Evolutionary conservation across 92 coral and sea anemone species (phyloP).

Genomic region (Heliopora coerulea): DNA sequence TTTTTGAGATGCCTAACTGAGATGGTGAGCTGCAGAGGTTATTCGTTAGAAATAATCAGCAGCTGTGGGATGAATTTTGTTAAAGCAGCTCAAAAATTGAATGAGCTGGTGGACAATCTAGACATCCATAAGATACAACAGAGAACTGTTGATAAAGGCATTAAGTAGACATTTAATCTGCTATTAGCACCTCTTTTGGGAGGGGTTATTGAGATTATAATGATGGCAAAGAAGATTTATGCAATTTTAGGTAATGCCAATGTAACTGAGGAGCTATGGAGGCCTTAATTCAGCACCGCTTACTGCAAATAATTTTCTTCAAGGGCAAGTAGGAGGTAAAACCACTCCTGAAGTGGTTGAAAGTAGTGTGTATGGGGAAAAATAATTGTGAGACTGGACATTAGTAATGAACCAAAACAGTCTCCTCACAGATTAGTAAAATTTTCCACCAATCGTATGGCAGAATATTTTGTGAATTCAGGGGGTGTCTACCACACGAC

Average conservation of each 20-base stretch:
- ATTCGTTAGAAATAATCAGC: neutral
- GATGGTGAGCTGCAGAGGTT: slow-evolving; percentile 8
- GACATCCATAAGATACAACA: neutral
- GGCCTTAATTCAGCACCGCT: slow-evolving; percentile 48
- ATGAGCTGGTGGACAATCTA: neutral
- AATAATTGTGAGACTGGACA: too few relatives aligned
- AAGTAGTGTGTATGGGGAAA: neutral
- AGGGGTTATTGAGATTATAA: slow-evolving; percentile 55
- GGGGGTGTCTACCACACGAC: too few relatives aligned
- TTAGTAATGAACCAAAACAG: too few relatives aligned
- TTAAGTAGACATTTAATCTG: neutral
- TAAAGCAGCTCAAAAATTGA: neutral
- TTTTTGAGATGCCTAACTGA: neutral
- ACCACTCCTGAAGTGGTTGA: neutral
- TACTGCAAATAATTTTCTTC: slow-evolving; percentile 59
- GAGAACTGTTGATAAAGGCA: slow-evolving; percentile 14
- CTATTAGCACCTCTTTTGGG: slow-evolving; percentile 20
- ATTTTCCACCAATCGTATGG: too few relatives aligned
- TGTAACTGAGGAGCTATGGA: slow-evolving; percentile 47
- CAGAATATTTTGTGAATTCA: too few relatives aligned
- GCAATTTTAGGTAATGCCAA: slow-evolving; percentile 41
- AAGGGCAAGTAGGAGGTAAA: slow-evolving; percentile 34
- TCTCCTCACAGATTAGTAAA: too few relatives aligned
- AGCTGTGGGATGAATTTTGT: slow-evolving; percentile 1
- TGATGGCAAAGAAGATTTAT: slow-evolving; percentile 51